Percentiles rank a stretch among this genome's conserved stretches.
These are phyloP conservation scores for Sorex fumeus DNA, from an alignment of 2,113 vertebrate genomes.

Conservation along the genomic window DNA sequence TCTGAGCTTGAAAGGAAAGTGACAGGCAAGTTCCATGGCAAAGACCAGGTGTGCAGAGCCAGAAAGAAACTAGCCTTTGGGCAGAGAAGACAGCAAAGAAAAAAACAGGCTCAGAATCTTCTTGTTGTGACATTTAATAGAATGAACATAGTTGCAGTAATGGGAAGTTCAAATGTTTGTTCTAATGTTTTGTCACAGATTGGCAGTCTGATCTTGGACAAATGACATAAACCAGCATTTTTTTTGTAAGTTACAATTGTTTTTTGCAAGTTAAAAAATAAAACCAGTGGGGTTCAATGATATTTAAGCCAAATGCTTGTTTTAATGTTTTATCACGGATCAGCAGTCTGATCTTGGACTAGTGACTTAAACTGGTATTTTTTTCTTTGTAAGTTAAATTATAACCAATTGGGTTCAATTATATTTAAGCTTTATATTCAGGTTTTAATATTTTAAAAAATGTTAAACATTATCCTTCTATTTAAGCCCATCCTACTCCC, in stretches of 20 bases:
- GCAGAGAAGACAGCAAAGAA: neutral
- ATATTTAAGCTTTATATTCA: slow-evolving; percentile 16
- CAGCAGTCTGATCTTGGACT: neutral
- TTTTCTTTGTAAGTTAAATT: slow-evolving; percentile 17
- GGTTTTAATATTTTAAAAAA: slow-evolving; percentile 42
- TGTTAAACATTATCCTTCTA: neutral
- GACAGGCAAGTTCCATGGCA: neutral
- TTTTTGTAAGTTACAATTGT: slow-evolving; percentile 23
- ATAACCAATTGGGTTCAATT: neutral
- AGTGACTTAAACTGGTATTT: neutral
- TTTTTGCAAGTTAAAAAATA: slow-evolving; percentile 24
- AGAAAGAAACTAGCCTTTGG: neutral
- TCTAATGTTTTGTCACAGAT: neutral
- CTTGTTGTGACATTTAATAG: neutral
- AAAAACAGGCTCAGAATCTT: neutral
- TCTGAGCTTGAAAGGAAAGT: neutral
- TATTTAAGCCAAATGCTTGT: neutral
- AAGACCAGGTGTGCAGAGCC: neutral
- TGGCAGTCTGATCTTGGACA: neutral
- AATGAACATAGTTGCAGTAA: neutral
- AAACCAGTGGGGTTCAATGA: neutral
- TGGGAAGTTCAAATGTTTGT: neutral
- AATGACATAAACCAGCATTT: neutral
- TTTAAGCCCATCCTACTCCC: neutral
- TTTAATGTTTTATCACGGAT: neutral